Conservation (phyloP, 2,888 invertebrate species). For the Zygaena filipendulae region DNA sequence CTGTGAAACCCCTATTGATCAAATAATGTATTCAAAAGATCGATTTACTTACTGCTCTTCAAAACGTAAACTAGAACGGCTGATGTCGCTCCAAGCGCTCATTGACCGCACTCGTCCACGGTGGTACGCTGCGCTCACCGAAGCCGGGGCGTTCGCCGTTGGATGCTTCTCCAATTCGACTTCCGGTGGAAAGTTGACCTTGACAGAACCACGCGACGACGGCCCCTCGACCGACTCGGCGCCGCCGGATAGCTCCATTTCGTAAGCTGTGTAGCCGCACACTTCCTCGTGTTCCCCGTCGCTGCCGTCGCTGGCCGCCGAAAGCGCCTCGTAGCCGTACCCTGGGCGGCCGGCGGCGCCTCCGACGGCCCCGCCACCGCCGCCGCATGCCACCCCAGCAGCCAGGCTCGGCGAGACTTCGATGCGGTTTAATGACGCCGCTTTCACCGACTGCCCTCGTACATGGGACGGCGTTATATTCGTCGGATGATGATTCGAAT, state of each 20-base stretch:
- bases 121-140: slow-evolving; percentile 54
- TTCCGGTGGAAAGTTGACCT: slow-evolving; percentile 74
- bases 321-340: slow-evolving; percentile 61
- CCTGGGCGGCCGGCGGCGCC: slow-evolving; percentile 56
- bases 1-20: no score
- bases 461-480: slow-evolving; percentile 44
- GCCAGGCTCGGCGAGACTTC: slow-evolving; percentile 52
- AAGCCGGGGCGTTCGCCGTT: slow-evolving; percentile 39
- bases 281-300: slow-evolving; percentile 51
- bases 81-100: slow-evolving; percentile 91
- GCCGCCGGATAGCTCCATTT: slow-evolving; percentile 55
- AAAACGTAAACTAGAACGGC: slow-evolving; percentile 83
- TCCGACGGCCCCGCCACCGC: slow-evolving; percentile 27
- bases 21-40: no score
- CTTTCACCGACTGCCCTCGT: slow-evolving; percentile 45
- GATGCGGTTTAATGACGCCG: slow-evolving; percentile 57
- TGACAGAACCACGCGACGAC: slow-evolving; percentile 62
- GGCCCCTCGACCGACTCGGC: slow-evolving; percentile 51
- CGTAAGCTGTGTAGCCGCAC: slow-evolving; percentile 51
- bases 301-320: slow-evolving; percentile 59
- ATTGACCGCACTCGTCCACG: slow-evolving; percentile 76
- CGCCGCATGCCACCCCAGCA: slow-evolving; percentile 35
- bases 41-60: slow-evolving; percentile 79
- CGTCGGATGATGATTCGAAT: slow-evolving; percentile 48
- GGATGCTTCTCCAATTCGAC: slow-evolving; percentile 60